Evolutionary conservation across 2,113 vertebrate species (phyloP).

Genomic region (Balaenoptera acutorostrata): DNA sequence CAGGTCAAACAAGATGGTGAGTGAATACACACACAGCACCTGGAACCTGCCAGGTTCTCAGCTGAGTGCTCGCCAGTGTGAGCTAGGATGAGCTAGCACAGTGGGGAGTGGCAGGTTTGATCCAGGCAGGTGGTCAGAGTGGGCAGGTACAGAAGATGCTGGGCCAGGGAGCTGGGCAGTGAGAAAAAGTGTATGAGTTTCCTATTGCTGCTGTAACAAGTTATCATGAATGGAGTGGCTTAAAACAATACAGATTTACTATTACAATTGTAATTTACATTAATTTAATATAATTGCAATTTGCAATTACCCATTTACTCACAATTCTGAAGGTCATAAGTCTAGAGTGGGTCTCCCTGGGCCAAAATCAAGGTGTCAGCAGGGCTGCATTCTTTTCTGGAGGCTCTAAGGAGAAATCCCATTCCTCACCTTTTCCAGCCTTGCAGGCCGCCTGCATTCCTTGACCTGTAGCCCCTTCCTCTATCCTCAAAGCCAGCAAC

Average conservation of each 20-base stretch:
- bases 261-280: background rate
- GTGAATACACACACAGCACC: background rate
- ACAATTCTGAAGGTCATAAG: background rate
- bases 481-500: background rate
- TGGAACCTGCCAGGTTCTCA: rapidly evolving
- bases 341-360: background rate
- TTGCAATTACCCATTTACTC: background rate
- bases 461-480: background rate
- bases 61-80: background rate
- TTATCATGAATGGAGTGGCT: too few relatives aligned
- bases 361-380: background rate
- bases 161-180: background rate
- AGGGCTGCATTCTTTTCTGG: background rate
- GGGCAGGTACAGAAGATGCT: background rate
- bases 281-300: background rate
- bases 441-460: background rate
- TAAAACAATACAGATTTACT: background rate
- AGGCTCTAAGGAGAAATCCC: background rate
- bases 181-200: background rate
- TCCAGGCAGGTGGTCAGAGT: background rate
- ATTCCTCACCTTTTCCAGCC: background rate
- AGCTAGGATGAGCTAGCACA: background rate
- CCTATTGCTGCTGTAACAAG: background rate
- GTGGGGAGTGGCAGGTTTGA: background rate
- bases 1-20: background rate